Percentiles rank a stretch among this genome's conserved stretches.
Evolutionary conservation across 2,113 vertebrate species (phyloP).

Genomic region (Pipa parva): DNA sequence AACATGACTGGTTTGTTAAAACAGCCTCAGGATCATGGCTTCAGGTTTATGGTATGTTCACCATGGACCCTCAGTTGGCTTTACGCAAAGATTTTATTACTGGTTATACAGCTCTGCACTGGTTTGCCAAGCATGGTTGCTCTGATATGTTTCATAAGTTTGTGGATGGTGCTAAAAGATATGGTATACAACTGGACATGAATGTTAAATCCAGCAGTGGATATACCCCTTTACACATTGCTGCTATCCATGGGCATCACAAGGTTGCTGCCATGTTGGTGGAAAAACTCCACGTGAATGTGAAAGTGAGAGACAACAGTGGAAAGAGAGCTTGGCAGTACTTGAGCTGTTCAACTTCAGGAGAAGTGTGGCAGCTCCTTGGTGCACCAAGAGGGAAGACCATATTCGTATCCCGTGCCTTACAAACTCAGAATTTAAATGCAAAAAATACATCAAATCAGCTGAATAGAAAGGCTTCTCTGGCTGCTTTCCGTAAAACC

Average conservation of each 20-base stretch:
- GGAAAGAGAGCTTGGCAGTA: slow-evolving; percentile 89
- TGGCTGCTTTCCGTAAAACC: slow-evolving; percentile 59
- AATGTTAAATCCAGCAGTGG: slow-evolving; percentile 72
- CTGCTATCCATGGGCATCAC: slow-evolving; percentile 81
- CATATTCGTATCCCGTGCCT: slow-evolving; percentile 58
- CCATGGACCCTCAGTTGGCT: slow-evolving; percentile 74
- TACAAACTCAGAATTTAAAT: slow-evolving; percentile 46
- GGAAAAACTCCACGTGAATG: slow-evolving; percentile 68
- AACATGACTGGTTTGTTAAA: slow-evolving; percentile 85
- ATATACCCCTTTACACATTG: slow-evolving; percentile 86
- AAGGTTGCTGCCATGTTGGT: slow-evolving; percentile 78
- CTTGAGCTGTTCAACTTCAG: slow-evolving; percentile 57
- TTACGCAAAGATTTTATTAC: slow-evolving; percentile 83
- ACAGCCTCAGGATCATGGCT: slow-evolving; percentile 75
- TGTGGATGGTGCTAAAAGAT: slow-evolving; percentile 60
- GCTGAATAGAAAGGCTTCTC: slow-evolving; percentile 49
- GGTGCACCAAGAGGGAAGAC: slow-evolving; percentile 66
- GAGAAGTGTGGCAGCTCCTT: slow-evolving; percentile 75
- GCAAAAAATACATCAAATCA: slow-evolving; percentile 44
- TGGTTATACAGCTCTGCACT: slow-evolving; percentile 86
- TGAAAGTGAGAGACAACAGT: slow-evolving; percentile 71
- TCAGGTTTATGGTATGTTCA: slow-evolving; percentile 70
- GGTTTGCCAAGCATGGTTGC: slow-evolving; percentile 88
- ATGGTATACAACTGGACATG: slow-evolving; percentile 67
- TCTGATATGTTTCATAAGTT: slow-evolving; percentile 77